A percentile compares a stretch with the other conserved stretches of the same genome.
These are phyloP conservation scores for Heterotilapia buettikoferi DNA, from an alignment of 2,113 vertebrate species.

Conservation along the genomic window DNA sequence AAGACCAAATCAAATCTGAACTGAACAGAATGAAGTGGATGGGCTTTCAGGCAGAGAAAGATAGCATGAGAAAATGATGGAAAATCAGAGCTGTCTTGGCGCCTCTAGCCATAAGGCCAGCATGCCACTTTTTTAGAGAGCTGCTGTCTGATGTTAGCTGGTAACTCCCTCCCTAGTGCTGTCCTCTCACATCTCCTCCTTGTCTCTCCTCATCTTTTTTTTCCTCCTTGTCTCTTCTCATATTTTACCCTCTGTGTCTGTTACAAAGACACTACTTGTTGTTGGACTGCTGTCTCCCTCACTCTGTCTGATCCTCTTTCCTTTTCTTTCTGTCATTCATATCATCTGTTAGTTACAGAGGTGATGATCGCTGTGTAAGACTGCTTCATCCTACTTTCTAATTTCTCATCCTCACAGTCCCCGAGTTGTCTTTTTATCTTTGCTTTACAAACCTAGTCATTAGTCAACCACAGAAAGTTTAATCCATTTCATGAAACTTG, in stretches of 20 bases:
- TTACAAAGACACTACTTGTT: neutral
- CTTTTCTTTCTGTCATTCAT: neutral
- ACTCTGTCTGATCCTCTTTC: neutral
- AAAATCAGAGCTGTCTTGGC: neutral
- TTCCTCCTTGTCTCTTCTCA: neutral
- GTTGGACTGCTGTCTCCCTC: neutral
- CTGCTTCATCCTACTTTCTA: neutral
- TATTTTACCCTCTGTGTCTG: neutral
- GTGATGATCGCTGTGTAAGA: neutral
- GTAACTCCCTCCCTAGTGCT: conserved; percentile 9
- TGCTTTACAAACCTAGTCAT: neutral
- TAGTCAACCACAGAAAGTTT: neutral
- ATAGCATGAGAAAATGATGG: neutral
- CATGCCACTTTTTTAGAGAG: conserved; percentile 20
- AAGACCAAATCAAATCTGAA: neutral
- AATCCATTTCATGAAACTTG: neutral
- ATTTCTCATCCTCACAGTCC: neutral
- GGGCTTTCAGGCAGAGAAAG: neutral
- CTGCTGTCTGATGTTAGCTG: conserved; percentile 24
- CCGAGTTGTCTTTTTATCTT: neutral
- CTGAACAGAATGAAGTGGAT: neutral
- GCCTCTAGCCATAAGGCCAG: neutral
- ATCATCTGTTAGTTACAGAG: neutral
- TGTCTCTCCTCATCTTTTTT: neutral
- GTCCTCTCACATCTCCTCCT: conserved; percentile 18